Evolutionary conservation across 2,113 vertebrate genomes (phyloP).

Genomic region (Thryonomys swinderianus): DNA sequence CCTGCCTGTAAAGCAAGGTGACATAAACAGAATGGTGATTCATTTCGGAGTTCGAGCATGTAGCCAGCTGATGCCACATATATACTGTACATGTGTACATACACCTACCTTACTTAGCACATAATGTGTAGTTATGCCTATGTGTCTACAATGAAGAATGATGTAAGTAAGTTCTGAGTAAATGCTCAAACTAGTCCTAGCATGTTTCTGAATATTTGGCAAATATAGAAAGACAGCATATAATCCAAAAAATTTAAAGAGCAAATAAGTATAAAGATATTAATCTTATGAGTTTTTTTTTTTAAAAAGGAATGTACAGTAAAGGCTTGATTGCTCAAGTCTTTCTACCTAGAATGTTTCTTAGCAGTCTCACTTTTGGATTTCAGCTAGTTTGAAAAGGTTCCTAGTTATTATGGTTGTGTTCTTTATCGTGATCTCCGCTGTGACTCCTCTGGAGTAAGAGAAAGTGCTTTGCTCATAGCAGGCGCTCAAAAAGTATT

Average conservation of each 20-base stretch:
- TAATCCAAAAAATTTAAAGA: not conserved
- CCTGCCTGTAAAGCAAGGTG: not conserved
- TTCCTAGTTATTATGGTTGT: not conserved
- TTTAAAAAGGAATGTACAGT: not conserved
- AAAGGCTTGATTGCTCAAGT: not conserved
- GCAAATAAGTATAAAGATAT: conserved; percentile 41
- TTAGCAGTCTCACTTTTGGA: not conserved
- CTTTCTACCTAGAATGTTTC: not conserved
- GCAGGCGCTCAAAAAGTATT: not conserved
- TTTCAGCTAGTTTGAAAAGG: not conserved
- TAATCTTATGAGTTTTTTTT: not conserved
- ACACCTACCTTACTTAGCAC: not conserved
- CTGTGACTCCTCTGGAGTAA: not conserved
- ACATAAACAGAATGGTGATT: not conserved
- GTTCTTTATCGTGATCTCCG: not conserved
- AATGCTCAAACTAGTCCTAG: not conserved
- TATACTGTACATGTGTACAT: not conserved
- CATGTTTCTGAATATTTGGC: conserved; percentile 21
- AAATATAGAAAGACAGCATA: conserved; percentile 7
- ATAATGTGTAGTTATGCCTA: not conserved
- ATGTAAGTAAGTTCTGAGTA: not conserved
- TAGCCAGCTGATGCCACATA: too few species aligned
- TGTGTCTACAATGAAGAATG: not conserved
- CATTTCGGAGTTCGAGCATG: not conserved
- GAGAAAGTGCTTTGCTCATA: not conserved